phyloP scores from a whole-genome alignment of 2,888 invertebrate genomes.

The Dynastes grantii region DNA sequence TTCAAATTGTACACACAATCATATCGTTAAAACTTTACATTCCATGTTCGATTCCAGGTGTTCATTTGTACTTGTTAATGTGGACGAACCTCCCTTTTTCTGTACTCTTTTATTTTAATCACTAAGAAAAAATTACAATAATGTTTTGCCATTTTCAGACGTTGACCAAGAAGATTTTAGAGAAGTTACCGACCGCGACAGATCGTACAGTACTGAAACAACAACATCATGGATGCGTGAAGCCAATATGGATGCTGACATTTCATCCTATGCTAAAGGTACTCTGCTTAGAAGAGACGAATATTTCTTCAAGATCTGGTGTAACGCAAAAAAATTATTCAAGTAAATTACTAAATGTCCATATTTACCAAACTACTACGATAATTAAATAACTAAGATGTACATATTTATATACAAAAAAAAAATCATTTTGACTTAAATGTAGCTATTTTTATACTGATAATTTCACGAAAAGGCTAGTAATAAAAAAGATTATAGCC shows the following conservation, averaged over 20 bases:
- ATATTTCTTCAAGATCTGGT: conserved; percentile 97
- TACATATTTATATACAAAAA: conserved; percentile 48
- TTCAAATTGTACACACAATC: too few relatives aligned
- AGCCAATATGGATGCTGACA: conserved; percentile 95
- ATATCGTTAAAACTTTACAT: too few relatives aligned
- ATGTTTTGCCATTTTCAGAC: conserved; percentile 60
- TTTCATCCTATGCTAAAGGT: conserved; percentile 90
- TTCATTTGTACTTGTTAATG: conserved; percentile 9
- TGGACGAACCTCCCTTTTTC: background rate
- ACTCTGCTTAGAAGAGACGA: conserved; percentile 89
- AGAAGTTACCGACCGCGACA: conserved; percentile 79
- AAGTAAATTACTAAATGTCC: conserved; percentile 73
- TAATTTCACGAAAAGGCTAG: conserved; percentile 38
- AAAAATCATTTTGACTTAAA: conserved; percentile 33
- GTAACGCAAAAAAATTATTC: conserved; percentile 87
- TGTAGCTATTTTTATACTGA: conserved; percentile 47
- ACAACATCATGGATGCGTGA: conserved; percentile 95
- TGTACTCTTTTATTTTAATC: background rate
- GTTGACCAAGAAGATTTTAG: conserved; percentile 76
- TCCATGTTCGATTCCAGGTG: too few relatives aligned
- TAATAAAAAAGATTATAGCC: conserved; percentile 19
- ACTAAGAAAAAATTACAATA: background rate
- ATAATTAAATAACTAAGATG: conserved; percentile 40
- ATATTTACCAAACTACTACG: conserved; percentile 25
- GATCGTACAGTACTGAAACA: conserved; percentile 91